These are phyloP conservation scores for Andrena chrysosceles DNA, from an alignment of 2,888 invertebrate genomes.

Conservation along the genomic window DNA sequence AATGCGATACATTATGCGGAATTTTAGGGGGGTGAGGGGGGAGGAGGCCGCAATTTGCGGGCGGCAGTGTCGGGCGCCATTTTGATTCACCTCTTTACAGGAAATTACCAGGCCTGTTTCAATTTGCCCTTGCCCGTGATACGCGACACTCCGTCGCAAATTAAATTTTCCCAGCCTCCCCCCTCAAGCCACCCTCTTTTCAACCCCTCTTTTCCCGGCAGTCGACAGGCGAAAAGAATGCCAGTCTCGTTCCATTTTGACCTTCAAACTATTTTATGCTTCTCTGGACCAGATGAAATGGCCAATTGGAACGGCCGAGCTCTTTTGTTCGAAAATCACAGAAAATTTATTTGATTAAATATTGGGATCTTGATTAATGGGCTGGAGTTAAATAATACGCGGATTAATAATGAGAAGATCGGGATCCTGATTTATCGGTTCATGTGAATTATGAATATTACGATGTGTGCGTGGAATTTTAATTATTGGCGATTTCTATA, in stretches of 20 bases:
- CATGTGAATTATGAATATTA: too few relatives aligned
- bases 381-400: too few relatives aligned
- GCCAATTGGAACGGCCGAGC: background rate
- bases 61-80: constrained; percentile 42
- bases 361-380: too few relatives aligned
- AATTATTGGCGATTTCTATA: too few relatives aligned
- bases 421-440: too few relatives aligned
- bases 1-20: constrained; percentile 17
- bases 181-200: background rate
- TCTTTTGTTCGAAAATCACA: background rate
- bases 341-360: background rate
- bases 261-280: background rate
- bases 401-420: too few relatives aligned
- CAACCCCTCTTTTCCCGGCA: background rate
- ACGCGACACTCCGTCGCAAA: constrained; percentile 42
- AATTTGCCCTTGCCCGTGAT: constrained; percentile 48
- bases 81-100: constrained; percentile 58
- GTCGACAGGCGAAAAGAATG: constrained; percentile 19
- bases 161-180: constrained; percentile 35
- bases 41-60: constrained; percentile 51
- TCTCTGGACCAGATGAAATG: background rate
- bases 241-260: constrained; percentile 4
- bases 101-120: constrained; percentile 60
- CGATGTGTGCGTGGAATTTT: too few relatives aligned
- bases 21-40: background rate